Evolutionary conservation across 2,888 invertebrate species (phyloP).

Genomic region (Anoncus sp.): DNA sequence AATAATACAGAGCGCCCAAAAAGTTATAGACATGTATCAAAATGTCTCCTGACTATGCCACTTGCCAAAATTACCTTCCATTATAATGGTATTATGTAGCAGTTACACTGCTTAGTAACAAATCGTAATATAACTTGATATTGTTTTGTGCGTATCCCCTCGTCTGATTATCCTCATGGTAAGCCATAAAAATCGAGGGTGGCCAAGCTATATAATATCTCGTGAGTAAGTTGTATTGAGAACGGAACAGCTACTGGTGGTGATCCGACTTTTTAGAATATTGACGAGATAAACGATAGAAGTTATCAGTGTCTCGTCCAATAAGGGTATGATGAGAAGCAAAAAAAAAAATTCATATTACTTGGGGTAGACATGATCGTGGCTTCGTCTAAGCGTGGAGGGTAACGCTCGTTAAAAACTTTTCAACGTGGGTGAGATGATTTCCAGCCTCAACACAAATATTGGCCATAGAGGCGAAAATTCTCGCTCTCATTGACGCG

Average conservation of each 20-base stretch:
- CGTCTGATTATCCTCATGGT: neutral
- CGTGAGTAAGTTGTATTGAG: neutral
- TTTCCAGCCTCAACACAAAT: slow-evolving; percentile 10
- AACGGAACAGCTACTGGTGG: neutral
- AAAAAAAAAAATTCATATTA: slow-evolving; percentile 18
- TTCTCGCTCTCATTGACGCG: slow-evolving; percentile 7
- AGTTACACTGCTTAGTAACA: no score
- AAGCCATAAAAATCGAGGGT: neutral
- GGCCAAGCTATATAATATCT: neutral
- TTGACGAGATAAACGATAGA: neutral
- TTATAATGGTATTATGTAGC: no score
- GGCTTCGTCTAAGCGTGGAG: slow-evolving; percentile 4
- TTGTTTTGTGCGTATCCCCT: neutral
- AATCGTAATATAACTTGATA: no score
- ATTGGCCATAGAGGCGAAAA: slow-evolving; percentile 21
- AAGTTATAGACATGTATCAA: no score
- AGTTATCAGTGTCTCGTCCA: slow-evolving; percentile 12
- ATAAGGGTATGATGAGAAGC: neutral
- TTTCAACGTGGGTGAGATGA: slow-evolving; percentile 36
- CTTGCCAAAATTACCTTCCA: no score
- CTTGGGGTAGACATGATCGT: slow-evolving; percentile 18
- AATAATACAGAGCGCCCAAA: no score
- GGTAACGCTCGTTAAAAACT: slow-evolving; percentile 38
- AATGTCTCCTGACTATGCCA: no score
- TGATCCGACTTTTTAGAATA: neutral